These are phyloP conservation scores for Endomychus coccineus DNA, from an alignment of 2,888 invertebrate species.

Conservation along the genomic window DNA sequence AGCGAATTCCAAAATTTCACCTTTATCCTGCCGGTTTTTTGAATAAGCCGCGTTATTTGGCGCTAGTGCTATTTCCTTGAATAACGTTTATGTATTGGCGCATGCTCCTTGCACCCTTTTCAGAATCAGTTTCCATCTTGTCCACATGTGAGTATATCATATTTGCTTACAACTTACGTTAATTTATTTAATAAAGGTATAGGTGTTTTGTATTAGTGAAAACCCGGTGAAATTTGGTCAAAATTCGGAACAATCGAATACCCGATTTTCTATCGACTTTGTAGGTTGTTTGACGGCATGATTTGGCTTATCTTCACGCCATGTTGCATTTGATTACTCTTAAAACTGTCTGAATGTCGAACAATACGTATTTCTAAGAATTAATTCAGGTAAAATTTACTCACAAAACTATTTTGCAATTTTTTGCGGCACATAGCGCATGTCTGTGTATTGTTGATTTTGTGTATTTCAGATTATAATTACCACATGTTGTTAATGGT, in stretches of 20 bases:
- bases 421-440: background rate
- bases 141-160: slow-evolving; percentile 80
- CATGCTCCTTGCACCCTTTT: slow-evolving; percentile 71
- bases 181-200: slow-evolving; percentile 42
- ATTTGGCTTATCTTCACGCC: slow-evolving; percentile 47
- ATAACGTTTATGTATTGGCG: slow-evolving; percentile 40
- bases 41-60: background rate
- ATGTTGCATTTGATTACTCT: slow-evolving; percentile 42
- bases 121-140: slow-evolving; percentile 82
- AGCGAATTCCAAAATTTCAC: no score
- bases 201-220: slow-evolving; percentile 32
- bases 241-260: slow-evolving; percentile 1
- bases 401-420: background rate
- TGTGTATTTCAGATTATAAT: slow-evolving; percentile 7
- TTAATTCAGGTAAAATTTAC: slow-evolving; percentile 4
- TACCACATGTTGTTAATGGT: slow-evolving; percentile 32
- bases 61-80: background rate
- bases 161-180: slow-evolving; percentile 47
- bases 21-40: background rate
- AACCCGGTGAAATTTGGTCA: slow-evolving; percentile 16
- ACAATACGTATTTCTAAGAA: slow-evolving; percentile 13
- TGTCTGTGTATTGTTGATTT: slow-evolving; percentile 2
- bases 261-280: slow-evolving; percentile 13
- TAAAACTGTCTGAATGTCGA: slow-evolving; percentile 16
- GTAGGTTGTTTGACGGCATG: slow-evolving; percentile 40